These are phyloP conservation scores for Regulus satrapa DNA, from an alignment of 2,113 vertebrate species.

Conservation along the genomic window DNA sequence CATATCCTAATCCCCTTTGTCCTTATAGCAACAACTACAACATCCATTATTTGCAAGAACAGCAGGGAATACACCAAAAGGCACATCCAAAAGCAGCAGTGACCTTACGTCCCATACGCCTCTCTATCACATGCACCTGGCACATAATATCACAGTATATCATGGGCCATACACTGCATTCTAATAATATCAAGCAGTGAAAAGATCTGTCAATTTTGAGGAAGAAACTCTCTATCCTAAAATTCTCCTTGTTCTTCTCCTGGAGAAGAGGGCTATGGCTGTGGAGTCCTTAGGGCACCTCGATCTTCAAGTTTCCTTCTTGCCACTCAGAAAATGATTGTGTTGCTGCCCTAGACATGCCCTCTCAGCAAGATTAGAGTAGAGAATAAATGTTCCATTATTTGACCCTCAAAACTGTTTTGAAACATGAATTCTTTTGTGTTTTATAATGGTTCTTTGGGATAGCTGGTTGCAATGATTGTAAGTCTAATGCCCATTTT, in stretches of 20 bases:
- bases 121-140: background rate
- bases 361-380: background rate
- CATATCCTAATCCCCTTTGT: background rate
- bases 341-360: background rate
- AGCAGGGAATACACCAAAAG: background rate
- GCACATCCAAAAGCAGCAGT: background rate
- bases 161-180: background rate
- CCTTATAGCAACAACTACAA: background rate
- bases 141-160: background rate
- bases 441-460: background rate
- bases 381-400: background rate
- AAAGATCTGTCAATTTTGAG: background rate
- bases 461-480: background rate
- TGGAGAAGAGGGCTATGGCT: background rate
- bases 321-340: rapidly evolving
- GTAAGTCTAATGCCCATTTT: background rate
- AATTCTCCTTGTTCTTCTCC: background rate
- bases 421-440: background rate
- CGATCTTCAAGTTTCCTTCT: background rate
- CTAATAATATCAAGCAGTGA: background rate
- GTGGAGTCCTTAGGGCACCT: background rate
- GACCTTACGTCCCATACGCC: rapidly evolving
- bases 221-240: background rate
- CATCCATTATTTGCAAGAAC: background rate
- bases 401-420: background rate